These are phyloP conservation scores for Dipus sagitta DNA, from an alignment of 2,797 vertebrate species.

Conservation along the genomic window DNA sequence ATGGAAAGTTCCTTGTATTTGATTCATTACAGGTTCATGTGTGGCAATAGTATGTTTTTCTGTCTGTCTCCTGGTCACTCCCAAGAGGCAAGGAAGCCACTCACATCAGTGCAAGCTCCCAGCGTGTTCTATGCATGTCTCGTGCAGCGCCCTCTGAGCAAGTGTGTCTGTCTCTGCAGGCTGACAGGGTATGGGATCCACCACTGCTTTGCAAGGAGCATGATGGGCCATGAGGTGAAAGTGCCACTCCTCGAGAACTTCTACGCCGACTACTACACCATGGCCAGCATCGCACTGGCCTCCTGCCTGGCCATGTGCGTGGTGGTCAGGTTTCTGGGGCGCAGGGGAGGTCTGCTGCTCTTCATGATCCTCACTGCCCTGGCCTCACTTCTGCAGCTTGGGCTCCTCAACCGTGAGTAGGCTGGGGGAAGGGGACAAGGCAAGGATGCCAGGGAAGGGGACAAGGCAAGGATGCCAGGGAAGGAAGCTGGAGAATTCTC, in stretches of 20 bases:
- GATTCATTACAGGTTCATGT: accelerated
- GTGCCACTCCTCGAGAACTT: conserved; percentile 94
- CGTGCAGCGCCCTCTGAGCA: background rate
- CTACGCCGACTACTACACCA: conserved; percentile 96
- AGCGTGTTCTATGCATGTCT: too few species aligned
- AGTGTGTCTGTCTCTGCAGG: conserved; percentile 84
- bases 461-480: background rate
- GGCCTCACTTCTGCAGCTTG: conserved; percentile 96
- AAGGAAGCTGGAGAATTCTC: background rate
- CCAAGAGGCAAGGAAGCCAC: background rate
- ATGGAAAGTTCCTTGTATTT: accelerated
- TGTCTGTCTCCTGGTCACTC: background rate
- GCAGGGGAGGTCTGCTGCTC: conserved; percentile 96
- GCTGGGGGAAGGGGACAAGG: accelerated
- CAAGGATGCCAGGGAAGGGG: background rate
- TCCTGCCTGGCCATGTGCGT: conserved; percentile 96
- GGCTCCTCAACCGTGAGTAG: conserved; percentile 96
- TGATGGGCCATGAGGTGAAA: conserved; percentile 94
- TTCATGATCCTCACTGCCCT: conserved; percentile 99
- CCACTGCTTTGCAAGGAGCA: conserved; percentile 98
- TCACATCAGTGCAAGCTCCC: background rate
- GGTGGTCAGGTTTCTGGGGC: conserved; percentile 94
- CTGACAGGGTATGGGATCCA: conserved; percentile 97
- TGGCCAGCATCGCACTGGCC: conserved; percentile 94
- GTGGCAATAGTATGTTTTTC: background rate